Evolutionary conservation across 2,888 invertebrate genomes (phyloP).

Genomic region (Germaria angustata): DNA sequence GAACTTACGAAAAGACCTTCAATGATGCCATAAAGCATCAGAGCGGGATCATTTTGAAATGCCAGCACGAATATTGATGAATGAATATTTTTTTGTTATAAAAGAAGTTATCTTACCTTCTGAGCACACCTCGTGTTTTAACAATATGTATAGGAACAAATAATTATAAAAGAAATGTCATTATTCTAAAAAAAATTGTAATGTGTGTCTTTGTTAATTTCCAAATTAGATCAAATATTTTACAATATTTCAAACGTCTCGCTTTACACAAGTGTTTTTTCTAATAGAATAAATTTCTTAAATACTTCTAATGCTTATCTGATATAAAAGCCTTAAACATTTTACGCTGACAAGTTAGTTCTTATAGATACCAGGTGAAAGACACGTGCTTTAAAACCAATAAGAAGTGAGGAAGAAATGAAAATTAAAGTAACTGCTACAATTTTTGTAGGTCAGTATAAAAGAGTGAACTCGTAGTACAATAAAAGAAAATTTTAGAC

Average conservation of each 20-base stretch:
- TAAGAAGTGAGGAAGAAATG: conserved; percentile 1
- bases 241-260: neutral
- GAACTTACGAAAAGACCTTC: no score
- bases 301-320: neutral
- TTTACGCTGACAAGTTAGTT: neutral
- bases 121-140: no score
- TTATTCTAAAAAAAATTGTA: no score
- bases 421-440: neutral
- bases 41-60: no score
- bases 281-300: neutral
- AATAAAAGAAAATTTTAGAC: neutral
- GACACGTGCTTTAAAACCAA: neutral
- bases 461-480: neutral
- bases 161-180: no score
- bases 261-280: neutral
- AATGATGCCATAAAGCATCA: no score
- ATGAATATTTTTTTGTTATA: no score
- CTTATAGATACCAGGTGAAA: neutral
- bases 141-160: no score
- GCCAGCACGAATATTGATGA: no score
- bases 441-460: conserved; percentile 2
- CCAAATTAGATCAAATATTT: neutral
- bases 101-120: no score
- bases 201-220: neutral
- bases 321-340: neutral